Conservation (phyloP, 1,140 invertebrate genomes). For the Onthophagus taurus region DNA sequence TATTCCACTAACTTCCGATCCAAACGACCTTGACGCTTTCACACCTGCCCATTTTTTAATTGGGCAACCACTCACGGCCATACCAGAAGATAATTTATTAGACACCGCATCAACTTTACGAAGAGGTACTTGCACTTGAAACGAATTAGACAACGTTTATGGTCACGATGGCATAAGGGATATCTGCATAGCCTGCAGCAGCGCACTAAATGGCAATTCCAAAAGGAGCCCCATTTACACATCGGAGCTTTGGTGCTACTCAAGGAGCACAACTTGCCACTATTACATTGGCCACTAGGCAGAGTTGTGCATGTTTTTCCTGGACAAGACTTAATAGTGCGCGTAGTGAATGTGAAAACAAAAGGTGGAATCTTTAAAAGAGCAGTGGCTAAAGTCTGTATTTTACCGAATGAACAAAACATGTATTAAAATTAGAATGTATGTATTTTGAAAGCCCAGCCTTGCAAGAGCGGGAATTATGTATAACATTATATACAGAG, state of each 20-base stretch:
- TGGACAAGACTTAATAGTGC: not conserved
- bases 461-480: too few species aligned
- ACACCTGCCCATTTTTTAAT: slow-evolving; percentile 32
- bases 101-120: slow-evolving; percentile 12
- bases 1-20: not conserved
- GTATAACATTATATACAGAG: too few species aligned
- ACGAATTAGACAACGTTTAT: slow-evolving; percentile 23
- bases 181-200: slow-evolving; percentile 19
- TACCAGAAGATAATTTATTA: slow-evolving; percentile 12
- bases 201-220: not conserved
- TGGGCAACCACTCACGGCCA: slow-evolving; percentile 18
- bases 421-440: too few species aligned
- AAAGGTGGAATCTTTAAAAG: not conserved
- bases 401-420: slow-evolving; percentile 2
- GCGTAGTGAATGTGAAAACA: not conserved
- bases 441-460: too few species aligned
- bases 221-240: not conserved
- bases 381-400: not conserved
- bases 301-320: not conserved
- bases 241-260: not conserved
- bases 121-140: slow-evolving; percentile 19
- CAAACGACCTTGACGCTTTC: slow-evolving; percentile 2
- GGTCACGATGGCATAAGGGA: slow-evolving; percentile 24
- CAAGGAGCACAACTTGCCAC: not conserved
- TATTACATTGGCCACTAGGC: not conserved